Percentiles rank a stretch among this genome's conserved stretches.
Conservation (phyloP, 2,888 invertebrate species). For the Habrosyne pyritoides region DNA sequence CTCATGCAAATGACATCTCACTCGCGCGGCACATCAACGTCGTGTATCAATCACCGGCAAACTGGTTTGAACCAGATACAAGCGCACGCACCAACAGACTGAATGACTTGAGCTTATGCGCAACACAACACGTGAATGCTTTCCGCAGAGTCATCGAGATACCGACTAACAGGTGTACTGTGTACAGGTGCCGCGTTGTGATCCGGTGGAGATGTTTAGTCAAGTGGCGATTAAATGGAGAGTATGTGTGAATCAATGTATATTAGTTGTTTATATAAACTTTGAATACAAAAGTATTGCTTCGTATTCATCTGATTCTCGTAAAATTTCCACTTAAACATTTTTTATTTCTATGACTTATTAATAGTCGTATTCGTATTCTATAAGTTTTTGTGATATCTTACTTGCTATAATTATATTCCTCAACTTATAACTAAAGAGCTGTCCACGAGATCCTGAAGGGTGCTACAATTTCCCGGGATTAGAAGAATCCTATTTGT, state of each 20-base stretch:
- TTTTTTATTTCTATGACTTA: too few relatives aligned
- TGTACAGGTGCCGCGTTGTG: conserved; percentile 38
- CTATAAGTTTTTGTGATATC: too few relatives aligned
- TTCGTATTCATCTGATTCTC: too few relatives aligned
- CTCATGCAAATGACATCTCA: neutral
- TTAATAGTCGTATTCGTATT: too few relatives aligned
- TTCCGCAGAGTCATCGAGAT: conserved; percentile 55
- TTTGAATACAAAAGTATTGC: too few relatives aligned
- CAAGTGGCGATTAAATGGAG: conserved; percentile 7
- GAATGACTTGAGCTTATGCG: conserved; percentile 40
- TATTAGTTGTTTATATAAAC: neutral
- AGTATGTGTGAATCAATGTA: conserved; percentile 30
- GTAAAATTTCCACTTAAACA: too few relatives aligned
- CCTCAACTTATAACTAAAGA: too few relatives aligned
- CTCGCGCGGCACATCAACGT: conserved; percentile 3
- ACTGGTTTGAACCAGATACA: conserved; percentile 20
- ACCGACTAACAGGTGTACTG: conserved; percentile 49
- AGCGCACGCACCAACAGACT: conserved; percentile 35
- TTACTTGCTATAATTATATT: too few relatives aligned
- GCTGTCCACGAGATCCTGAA: too few relatives aligned
- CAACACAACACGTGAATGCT: conserved; percentile 38
- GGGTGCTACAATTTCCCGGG: too few relatives aligned
- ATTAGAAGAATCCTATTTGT: too few relatives aligned
- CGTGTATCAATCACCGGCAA: conserved; percentile 11
- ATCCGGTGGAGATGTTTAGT: conserved; percentile 19